A percentile compares a stretch with the other conserved stretches of the same genome.
These are phyloP conservation scores for Apaloderma vittatum DNA, from an alignment of 2,113 vertebrate genomes.

Conservation along the genomic window DNA sequence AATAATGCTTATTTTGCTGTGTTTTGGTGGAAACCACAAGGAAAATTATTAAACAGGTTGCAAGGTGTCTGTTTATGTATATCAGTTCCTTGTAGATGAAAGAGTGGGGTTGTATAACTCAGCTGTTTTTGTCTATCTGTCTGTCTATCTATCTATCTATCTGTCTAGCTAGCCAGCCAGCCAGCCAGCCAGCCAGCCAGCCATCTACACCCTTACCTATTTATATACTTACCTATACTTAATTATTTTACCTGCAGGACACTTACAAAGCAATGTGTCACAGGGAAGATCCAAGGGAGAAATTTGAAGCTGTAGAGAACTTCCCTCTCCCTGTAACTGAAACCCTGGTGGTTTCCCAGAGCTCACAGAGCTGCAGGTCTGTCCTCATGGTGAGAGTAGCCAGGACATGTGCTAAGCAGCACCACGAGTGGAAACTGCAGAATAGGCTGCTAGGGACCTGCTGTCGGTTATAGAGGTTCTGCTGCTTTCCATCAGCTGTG, in stretches of 20 bases:
- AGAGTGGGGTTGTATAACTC: neutral
- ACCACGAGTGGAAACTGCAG: neutral
- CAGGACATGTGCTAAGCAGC: fast-evolving
- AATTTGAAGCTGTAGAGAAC: neutral
- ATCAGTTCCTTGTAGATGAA: neutral
- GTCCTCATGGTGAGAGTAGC: no score
- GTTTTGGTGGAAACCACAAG: neutral
- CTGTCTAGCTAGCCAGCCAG: neutral
- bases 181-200: no score
- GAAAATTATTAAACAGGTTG: neutral
- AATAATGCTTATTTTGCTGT: neutral
- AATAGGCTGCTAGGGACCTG: neutral
- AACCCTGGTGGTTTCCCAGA: fast-evolving
- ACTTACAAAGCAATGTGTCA: fast-evolving
- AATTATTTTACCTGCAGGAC: neutral
- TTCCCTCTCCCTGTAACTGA: fast-evolving
- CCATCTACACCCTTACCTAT: no score
- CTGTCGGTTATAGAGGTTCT: neutral
- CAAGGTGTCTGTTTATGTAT: fast-evolving
- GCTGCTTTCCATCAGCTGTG: neutral
- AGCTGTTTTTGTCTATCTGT: neutral
- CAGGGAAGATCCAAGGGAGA: neutral
- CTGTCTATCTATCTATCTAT: fast-evolving
- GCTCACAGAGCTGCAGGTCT: neutral
- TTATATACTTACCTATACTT: no score